Evolutionary conservation across 1,140 invertebrate genomes (phyloP), one percentile per base, ranked within the genome.

Genomic region (Bombus pyrosoma): DNA sequence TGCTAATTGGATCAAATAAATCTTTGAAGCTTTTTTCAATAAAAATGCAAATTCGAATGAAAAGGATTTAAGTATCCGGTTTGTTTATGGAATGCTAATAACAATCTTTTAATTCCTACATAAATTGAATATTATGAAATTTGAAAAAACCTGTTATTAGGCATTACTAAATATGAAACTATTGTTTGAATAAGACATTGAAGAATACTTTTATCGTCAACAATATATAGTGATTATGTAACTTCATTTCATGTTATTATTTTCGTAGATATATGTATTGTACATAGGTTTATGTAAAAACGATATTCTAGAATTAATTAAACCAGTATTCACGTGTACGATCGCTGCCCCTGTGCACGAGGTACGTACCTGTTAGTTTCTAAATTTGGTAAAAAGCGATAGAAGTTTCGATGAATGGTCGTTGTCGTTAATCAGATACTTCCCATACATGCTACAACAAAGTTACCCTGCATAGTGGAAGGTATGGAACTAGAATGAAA

Each of bases 341-440:
- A 88, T 83, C 89, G 75, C 81, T 89, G 81, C 73, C 72, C 78
- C 76, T 77, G 82, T 89, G 86, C 86, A 80, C 88, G 88, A 89
- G 83, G 87, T 89, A 89, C 88, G 85, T 89, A 89, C 59, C 32
- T 68, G 86, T 66, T 64, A 82, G 71, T 82, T 39, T 64, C 10
- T 74, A 71, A 78, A 47, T 37, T 62, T 72, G 43, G 34, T n/a
- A 53, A 72, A 71, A 83, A 75, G 15, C 1, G 66, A 68, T 13
- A 62, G 9, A 39, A 53, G 15, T 53, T 71, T 34, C 34, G 32
- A 64, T n/a, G 47, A 53, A 66, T 59, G 74, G 57, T 41, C 22
- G 8, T 81, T 43, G 28, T 68, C 34, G 74, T 73, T 81, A 68
- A 85, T 53, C 39, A n/a, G 37, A 59, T 59, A 15, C 57, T 73